Base-by-base conservation (phyloP, 2,888 invertebrate species). In the Caenorhabditis afra region DNA sequence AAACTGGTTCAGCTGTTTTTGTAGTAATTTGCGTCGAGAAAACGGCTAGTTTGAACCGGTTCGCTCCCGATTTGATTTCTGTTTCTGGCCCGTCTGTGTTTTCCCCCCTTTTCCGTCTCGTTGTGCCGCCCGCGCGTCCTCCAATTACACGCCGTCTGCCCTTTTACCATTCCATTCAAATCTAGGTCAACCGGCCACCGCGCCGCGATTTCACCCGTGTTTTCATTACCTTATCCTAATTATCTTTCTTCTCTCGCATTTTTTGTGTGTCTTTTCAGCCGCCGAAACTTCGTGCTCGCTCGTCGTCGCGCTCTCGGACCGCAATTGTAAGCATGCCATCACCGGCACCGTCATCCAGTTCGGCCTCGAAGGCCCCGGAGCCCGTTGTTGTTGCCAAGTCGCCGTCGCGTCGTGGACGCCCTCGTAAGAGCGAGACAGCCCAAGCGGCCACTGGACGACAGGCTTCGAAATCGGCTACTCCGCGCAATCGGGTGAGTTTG, bases 81-180 rank as follows among this genome's bases (percentile, higher is more conserved):
- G 7, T 29, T 29, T 29, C 29, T 29, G 29, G n/a, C 29, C 29
- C 29, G 29, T 29, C 29, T 7, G 29, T 29, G 3, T 53, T 65
- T 64, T 39, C 49, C 12, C 45, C 65, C 16, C 16, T 37, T 22
- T 20, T 45, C 53, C 41, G 29, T 29, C 29, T 29, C 29, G 29
- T 3, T 7, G 29, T 41, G 41, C 7, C 7, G 41, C 7, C 41
- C 7, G 41, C 41, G 4, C 29, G 29, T 44, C 58, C 37, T 59
- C 53, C 68, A 68, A 68, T 68, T 68, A 68, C 50, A 50, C 67
- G 20, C 47, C 37, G 22, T 41, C n/a, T 39, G 52, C 23, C 59
- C 53, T 53, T 39, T 58, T 59, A 59, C 68, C 68, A 68, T 59
- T 68, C 68, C 52, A 68, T 59, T 68, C 68, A 68, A 68, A 68